phyloP scores from a whole-genome alignment of 2,113 vertebrate species.

The Mugil cephalus region DNA sequence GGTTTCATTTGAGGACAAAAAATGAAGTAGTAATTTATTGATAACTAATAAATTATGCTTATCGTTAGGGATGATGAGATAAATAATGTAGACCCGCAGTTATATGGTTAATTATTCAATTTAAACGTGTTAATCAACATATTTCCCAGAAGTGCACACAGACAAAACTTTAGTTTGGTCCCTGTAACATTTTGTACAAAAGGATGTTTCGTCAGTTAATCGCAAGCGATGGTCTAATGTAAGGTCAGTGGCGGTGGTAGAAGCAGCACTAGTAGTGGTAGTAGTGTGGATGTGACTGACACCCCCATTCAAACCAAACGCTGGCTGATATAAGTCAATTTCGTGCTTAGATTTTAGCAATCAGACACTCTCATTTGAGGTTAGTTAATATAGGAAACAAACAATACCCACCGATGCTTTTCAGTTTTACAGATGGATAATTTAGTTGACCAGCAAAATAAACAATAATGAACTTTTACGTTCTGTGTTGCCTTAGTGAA shows the following conservation, averaged over 20 bases:
- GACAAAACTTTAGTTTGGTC: not conserved
- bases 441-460: not conserved
- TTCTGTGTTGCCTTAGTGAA: not conserved
- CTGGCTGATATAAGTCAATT: no score
- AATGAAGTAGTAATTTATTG: not conserved
- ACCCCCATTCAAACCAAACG: no score
- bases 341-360: slow-evolving; percentile 46
- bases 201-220: not conserved
- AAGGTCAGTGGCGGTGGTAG: not conserved
- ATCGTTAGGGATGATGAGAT: slow-evolving; percentile 5
- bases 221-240: slow-evolving; percentile 31
- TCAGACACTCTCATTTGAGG: slow-evolving; percentile 34
- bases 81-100: not conserved
- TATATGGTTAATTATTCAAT: not conserved
- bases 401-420: slow-evolving; percentile 5
- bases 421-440: not conserved
- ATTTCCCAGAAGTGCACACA: no score
- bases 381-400: slow-evolving; percentile 11
- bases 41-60: not conserved
- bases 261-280: no score
- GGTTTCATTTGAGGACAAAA: not conserved
- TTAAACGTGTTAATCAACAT: not conserved
- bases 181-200: not conserved
- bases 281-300: no score
- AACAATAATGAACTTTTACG: not conserved